Evolutionary conservation across 2,797 vertebrate genomes (phyloP).

Genomic region (Phoebastria nigripes): DNA sequence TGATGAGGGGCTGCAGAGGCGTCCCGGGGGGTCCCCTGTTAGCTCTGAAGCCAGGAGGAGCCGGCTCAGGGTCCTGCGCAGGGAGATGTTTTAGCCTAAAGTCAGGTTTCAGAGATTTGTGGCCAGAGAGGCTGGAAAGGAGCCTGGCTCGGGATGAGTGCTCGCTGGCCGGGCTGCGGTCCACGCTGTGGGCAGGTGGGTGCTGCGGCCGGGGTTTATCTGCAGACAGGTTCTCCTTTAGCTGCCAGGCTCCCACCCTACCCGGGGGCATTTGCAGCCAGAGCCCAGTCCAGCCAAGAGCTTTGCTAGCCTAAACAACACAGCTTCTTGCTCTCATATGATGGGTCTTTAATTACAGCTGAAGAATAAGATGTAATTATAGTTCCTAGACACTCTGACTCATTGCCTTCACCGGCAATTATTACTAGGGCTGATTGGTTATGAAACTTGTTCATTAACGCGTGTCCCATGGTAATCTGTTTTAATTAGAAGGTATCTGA

Average conservation of each 20-base stretch:
- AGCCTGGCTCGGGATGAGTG: rapidly evolving
- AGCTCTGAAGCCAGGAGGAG: background rate
- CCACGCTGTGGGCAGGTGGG: rapidly evolving
- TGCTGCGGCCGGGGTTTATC: background rate
- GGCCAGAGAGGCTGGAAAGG: background rate
- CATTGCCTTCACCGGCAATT: slow-evolving; percentile 19
- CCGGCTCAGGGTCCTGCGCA: rapidly evolving
- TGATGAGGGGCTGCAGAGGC: background rate
- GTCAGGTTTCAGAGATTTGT: background rate
- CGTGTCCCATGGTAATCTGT: background rate
- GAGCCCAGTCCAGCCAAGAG: rapidly evolving
- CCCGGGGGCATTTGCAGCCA: rapidly evolving
- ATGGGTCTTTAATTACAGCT: background rate
- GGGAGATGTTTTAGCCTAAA: background rate
- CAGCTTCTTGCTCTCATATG: background rate
- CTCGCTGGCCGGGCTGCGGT: background rate
- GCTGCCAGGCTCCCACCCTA: background rate
- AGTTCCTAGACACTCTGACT: slow-evolving; percentile 35
- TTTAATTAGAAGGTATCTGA: slow-evolving; percentile 28
- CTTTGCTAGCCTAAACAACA: background rate
- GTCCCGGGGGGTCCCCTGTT: rapidly evolving
- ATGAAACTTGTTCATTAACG: slow-evolving; percentile 48
- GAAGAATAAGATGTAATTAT: background rate
- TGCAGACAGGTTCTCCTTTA: background rate
- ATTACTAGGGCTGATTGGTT: slow-evolving; percentile 31